phyloP scores from a whole-genome alignment of 2,797 vertebrate species.

The Merluccius polli region DNA sequence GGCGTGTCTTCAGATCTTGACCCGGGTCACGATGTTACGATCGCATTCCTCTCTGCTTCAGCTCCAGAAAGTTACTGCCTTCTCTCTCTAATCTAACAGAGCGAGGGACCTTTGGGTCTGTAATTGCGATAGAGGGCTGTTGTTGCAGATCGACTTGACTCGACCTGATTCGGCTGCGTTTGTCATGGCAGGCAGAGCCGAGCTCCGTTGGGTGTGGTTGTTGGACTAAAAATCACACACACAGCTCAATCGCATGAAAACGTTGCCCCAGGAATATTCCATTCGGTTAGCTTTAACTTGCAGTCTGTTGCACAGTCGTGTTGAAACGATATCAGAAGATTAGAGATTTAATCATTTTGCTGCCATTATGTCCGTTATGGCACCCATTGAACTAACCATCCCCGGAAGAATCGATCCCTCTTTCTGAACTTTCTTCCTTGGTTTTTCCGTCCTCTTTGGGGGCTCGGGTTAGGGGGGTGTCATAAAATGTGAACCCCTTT shows the following conservation, averaged over 20 bases:
- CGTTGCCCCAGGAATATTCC: neutral
- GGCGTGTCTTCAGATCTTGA: neutral
- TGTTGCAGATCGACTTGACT: neutral
- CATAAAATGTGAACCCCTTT: too few relatives aligned
- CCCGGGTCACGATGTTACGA: neutral
- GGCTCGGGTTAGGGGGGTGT: neutral
- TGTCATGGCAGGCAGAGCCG: neutral
- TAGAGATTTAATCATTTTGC: neutral
- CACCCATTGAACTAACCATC: neutral
- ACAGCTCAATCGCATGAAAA: neutral
- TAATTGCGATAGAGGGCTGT: neutral
- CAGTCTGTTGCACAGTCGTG: neutral
- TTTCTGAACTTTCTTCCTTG: too few relatives aligned
- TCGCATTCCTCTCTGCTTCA: neutral
- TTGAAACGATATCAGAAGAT: too few relatives aligned
- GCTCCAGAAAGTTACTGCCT: neutral
- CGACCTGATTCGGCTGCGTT: neutral
- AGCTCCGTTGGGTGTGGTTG: neutral
- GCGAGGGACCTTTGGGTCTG: neutral
- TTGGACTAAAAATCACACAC: neutral
- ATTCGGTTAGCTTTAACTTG: neutral
- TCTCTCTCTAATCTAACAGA: neutral
- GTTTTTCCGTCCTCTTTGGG: too few relatives aligned
- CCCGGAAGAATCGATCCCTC: neutral
- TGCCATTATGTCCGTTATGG: neutral